Evolutionary conservation across 2,113 vertebrate species (phyloP), one percentile per base, ranked within the genome.

Genomic region (Equus quagga): DNA sequence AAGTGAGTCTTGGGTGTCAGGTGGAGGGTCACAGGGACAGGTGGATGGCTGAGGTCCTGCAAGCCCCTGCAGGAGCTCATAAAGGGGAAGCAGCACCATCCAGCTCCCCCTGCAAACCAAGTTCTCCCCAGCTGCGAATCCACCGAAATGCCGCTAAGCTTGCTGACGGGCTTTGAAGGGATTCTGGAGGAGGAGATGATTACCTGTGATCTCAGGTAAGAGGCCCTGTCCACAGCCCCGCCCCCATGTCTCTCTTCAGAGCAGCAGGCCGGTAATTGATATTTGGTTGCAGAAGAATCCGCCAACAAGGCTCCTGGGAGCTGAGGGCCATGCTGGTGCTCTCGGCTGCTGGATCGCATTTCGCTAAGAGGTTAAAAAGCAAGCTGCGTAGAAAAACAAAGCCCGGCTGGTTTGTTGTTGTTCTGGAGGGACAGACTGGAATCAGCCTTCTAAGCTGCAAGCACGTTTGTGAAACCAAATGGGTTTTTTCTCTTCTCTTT

Each of bases 231-330:
- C 98, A 98, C 82, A 98, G 98, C 98, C 98, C 97, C 96, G 97
- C 99, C 98, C 99, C 11, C 1, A 98, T 96, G 98, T 98, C 98
- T 98, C 98, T 97, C 98, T 98, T 96, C 97, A 97, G 98, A 98
- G 98, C 24, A 97, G 72, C 54, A 98, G 97, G 95, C 93, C 92
- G 98, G 98, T 99, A 99, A 99, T 99, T 99, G 99, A 99, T 99
- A 99, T 99, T 99, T 98, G 97, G 98, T 99, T 99, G 98, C 98
- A 98, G 98, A 98, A 98, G 97, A 98, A 97, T 98, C 98, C 93
- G 97, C 91, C 88, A 17, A 87, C 89, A 96, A 98, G 92, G 91
- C 89, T 95, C 91, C 89, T 94, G 72, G 89, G 96, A 96, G 51
- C 95, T 84, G 94, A 79, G 96, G 96, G 96, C 80, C 81, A 19